These are phyloP conservation scores for Dastarcus helophoroides DNA, from an alignment of 2,888 invertebrate genomes.

Conservation along the genomic window DNA sequence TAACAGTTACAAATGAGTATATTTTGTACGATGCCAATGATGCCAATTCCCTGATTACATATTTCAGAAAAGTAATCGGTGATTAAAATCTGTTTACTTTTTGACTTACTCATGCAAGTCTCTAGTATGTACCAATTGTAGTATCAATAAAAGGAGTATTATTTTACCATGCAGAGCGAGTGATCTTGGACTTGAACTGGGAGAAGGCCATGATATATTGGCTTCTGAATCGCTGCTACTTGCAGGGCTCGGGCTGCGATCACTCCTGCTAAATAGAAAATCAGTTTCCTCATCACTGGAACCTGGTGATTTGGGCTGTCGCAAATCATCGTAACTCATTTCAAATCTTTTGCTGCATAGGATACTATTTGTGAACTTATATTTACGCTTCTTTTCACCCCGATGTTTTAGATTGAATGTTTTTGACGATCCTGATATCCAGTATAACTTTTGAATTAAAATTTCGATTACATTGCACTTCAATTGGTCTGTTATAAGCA, in stretches of 20 bases:
- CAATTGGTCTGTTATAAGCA: slow-evolving; percentile 24
- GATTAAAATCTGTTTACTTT: too few relatives aligned
- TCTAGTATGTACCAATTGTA: too few relatives aligned
- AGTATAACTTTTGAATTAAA: slow-evolving; percentile 26
- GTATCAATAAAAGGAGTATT: too few relatives aligned
- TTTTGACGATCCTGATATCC: slow-evolving; percentile 23
- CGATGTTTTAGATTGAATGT: slow-evolving; percentile 13
- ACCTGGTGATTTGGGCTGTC: slow-evolving; percentile 11
- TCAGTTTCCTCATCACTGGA: slow-evolving; percentile 21
- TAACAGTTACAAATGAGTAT: too few relatives aligned
- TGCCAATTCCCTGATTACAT: too few relatives aligned
- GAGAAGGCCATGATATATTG: slow-evolving; percentile 18
- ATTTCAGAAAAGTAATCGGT: too few relatives aligned
- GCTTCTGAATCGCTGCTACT: slow-evolving; percentile 22
- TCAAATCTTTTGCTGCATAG: neutral
- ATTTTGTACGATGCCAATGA: too few relatives aligned
- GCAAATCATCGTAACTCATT: slow-evolving; percentile 1
- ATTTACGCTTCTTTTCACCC: slow-evolving; percentile 7
- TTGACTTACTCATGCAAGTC: too few relatives aligned
- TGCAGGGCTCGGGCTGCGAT: slow-evolving; percentile 16
- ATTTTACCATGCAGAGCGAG: too few relatives aligned
- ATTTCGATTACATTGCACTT: slow-evolving; percentile 22
- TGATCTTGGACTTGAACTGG: slow-evolving; percentile 16
- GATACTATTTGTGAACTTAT: neutral
- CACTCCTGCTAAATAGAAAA: slow-evolving; percentile 4